Conservation (phyloP, 2,888 invertebrate species). For the Corythucha ciliata region DNA sequence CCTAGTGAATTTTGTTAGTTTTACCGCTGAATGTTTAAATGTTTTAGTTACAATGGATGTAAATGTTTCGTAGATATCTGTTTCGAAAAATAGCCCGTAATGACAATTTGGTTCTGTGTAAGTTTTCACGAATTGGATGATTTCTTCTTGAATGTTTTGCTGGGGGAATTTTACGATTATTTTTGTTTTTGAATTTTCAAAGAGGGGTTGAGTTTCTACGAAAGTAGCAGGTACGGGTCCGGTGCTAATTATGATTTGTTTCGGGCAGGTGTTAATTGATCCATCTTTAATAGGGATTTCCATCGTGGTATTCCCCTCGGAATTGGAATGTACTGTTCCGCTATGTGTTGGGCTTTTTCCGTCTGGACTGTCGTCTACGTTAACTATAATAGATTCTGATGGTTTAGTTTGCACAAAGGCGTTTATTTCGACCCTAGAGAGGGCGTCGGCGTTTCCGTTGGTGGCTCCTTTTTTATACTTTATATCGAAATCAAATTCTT, state of each 20-base stretch:
- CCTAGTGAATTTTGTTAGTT: too few species aligned
- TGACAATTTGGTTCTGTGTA: conserved; percentile 6
- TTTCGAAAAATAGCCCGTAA: background rate
- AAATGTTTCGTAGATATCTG: conserved; percentile 9
- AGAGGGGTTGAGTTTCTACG: too few species aligned
- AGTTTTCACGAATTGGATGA: conserved; percentile 7
- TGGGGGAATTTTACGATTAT: background rate
- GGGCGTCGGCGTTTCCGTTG: conserved; percentile 38
- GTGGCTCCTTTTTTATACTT: conserved; percentile 36
- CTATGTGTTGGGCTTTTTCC: background rate
- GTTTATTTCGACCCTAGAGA: conserved; percentile 21
- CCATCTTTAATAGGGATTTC: conserved; percentile 5
- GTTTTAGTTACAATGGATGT: too few species aligned
- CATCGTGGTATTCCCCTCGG: conserved; percentile 7
- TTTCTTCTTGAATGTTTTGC: background rate
- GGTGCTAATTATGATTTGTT: conserved; percentile 14
- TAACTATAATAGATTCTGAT: conserved; percentile 4
- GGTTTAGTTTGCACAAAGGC: conserved; percentile 2
- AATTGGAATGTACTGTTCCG: conserved; percentile 11
- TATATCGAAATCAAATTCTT: conserved; percentile 35
- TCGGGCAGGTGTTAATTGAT: background rate
- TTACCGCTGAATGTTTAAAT: too few species aligned
- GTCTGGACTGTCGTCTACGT: background rate
- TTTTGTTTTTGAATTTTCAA: background rate
- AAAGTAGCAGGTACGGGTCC: too few species aligned